These are phyloP conservation scores for Drosophila nr. fundita DNA, from an alignment of 2,888 invertebrate genomes.

Conservation along the genomic window DNA sequence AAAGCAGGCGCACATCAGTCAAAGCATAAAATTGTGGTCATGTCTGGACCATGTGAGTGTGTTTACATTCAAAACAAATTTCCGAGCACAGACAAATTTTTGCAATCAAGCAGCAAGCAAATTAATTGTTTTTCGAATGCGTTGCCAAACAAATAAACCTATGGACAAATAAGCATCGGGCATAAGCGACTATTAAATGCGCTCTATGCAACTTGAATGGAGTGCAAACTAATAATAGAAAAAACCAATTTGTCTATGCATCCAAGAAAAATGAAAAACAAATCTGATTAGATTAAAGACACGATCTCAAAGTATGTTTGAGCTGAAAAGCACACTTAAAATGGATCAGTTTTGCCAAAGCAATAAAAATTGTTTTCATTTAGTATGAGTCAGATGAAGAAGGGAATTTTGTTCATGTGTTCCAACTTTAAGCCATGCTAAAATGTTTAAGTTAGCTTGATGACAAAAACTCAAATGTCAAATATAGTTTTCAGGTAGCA, in stretches of 20 bases:
- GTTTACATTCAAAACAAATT: conserved; percentile 71
- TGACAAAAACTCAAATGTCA: background rate
- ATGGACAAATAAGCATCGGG: background rate
- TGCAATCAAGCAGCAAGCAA: conserved; percentile 55
- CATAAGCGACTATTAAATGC: conserved; percentile 28
- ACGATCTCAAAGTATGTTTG: background rate
- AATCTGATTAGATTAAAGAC: background rate
- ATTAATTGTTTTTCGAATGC: conserved; percentile 78
- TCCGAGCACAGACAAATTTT: conserved; percentile 49
- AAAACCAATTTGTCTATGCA: background rate
- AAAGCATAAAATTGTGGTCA: conserved; percentile 72
- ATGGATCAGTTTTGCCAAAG: background rate
- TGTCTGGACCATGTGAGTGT: conserved; percentile 70
- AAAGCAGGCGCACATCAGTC: conserved; percentile 66
- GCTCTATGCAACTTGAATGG: background rate
- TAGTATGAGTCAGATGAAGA: background rate
- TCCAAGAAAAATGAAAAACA: background rate
- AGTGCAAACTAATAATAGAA: background rate
- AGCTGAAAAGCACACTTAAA: background rate
- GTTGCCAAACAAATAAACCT: conserved; percentile 63
- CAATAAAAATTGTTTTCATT: background rate
- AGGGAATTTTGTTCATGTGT: background rate
- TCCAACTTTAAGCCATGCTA: background rate
- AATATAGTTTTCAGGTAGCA: background rate
- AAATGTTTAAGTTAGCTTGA: no score